These are phyloP conservation scores for Sesia apiformis DNA, from an alignment of 2,888 invertebrate species.

Conservation along the genomic window DNA sequence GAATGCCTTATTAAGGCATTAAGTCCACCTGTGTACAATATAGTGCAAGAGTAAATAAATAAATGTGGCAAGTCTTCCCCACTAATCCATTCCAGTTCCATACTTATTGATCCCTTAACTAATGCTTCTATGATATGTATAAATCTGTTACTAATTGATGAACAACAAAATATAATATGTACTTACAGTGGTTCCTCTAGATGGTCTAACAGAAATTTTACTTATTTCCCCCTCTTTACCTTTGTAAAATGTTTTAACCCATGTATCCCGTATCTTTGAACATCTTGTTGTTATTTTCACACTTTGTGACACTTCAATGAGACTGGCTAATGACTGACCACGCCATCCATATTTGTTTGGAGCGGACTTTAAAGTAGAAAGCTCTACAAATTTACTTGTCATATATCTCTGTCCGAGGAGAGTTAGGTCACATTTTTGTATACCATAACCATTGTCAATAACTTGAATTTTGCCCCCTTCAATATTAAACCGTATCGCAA, in stretches of 20 bases:
- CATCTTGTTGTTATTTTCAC: conserved; percentile 76
- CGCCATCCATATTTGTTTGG: conserved; percentile 77
- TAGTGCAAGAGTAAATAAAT: no score
- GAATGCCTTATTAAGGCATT: no score
- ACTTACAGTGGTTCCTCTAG: conserved; percentile 80
- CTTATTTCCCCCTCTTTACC: conserved; percentile 49
- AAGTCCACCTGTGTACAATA: no score
- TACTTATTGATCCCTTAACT: no score
- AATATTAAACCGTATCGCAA: conserved; percentile 80
- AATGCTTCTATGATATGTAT: not conserved
- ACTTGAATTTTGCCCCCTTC: conserved; percentile 79
- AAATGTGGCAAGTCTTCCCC: no score
- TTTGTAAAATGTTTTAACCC: conserved; percentile 69
- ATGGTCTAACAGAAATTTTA: conserved; percentile 62
- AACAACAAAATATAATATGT: not conserved
- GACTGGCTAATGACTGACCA: conserved; percentile 80
- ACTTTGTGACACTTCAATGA: conserved; percentile 69
- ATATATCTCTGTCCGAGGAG: conserved; percentile 75
- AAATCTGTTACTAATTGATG: not conserved
- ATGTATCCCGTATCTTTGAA: conserved; percentile 61
- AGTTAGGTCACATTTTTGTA: conserved; percentile 70
- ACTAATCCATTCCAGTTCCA: no score
- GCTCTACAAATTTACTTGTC: conserved; percentile 77
- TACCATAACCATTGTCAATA: conserved; percentile 84
- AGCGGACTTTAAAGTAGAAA: conserved; percentile 65